phyloP scores from a whole-genome alignment of 2,113 vertebrate species.

The Hippoglossus stenolepis region DNA sequence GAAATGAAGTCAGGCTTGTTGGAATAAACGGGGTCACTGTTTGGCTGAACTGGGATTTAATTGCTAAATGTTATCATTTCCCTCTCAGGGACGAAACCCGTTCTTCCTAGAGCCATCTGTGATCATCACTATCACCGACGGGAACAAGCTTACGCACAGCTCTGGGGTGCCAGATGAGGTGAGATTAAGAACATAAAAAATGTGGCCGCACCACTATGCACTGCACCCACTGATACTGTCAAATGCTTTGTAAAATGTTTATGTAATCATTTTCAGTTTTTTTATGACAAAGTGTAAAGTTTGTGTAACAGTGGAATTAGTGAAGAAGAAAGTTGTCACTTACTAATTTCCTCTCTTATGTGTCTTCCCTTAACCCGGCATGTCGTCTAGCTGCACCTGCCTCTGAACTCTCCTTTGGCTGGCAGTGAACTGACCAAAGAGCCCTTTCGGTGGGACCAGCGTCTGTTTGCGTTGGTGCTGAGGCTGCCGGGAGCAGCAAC shows the following conservation, averaged over 20 bases:
- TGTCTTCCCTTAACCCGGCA: background rate
- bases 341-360: background rate
- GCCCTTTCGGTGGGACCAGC: conserved; percentile 98
- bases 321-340: background rate
- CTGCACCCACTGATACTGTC: background rate
- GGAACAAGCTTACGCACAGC: conserved; percentile 96
- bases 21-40: conserved; percentile 7
- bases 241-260: background rate
- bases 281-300: background rate
- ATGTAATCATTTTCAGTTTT: background rate
- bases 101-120: conserved; percentile 98
- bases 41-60: conserved; percentile 18
- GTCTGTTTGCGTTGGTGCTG: conserved; percentile 95
- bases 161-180: conserved; percentile 97
- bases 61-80: conserved; percentile 42
- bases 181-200: conserved; percentile 63
- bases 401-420: conserved; percentile 93
- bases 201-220: background rate
- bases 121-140: conserved; percentile 98
- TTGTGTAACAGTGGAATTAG: background rate
- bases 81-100: conserved; percentile 92
- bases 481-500: conserved; percentile 92
- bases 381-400: conserved; percentile 66
- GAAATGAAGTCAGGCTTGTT: conserved; percentile 5
- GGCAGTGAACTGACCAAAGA: conserved; percentile 99